Conservation (phyloP, 2,113 vertebrate species). For the human region GRCh38 chr5:127230501-127231000, state of each 20-base stretch:
- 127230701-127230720: neutral
- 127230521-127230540: neutral
- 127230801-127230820: neutral
- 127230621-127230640: neutral
- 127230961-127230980: neutral
- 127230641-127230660: neutral
- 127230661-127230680: neutral
- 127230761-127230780: neutral
- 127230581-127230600: neutral
- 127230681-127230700: neutral
- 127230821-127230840: neutral
- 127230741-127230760: neutral
- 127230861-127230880: neutral
- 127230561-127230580: neutral
- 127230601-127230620: neutral
- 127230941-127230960: neutral
- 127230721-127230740: neutral
- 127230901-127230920: neutral
- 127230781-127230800: neutral
- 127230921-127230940: neutral
- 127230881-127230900: neutral
- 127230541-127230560: neutral
- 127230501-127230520: neutral
- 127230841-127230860: neutral
- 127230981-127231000: too few species aligned